Evolutionary conservation across 2,888 invertebrate species (phyloP).

Genomic region (Watsonalla cultraria): DNA sequence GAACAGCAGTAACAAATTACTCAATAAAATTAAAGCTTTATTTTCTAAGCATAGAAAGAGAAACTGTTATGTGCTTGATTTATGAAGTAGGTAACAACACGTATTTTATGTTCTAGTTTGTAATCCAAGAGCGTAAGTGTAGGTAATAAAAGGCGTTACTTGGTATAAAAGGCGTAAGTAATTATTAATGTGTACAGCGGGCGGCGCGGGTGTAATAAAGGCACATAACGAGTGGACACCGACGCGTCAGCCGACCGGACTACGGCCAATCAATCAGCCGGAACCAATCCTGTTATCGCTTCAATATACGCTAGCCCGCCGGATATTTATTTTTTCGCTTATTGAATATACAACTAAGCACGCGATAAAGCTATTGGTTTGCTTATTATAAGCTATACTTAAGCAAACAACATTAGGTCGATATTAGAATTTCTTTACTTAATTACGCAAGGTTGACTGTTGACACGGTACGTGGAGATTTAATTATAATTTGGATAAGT

Average conservation of each 20-base stretch:
- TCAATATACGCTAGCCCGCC: constrained; percentile 9
- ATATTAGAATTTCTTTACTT: neutral
- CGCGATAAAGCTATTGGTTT: neutral
- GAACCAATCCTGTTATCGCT: constrained; percentile 27
- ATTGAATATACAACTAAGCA: neutral
- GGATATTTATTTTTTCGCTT: constrained; percentile 8
- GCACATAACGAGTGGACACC: constrained; percentile 23
- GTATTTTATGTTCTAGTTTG: neutral
- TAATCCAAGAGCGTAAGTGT: constrained; percentile 8
- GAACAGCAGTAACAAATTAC: too few relatives aligned
- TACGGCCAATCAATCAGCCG: constrained; percentile 34
- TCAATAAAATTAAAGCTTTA: too few relatives aligned
- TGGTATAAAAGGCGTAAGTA: constrained; percentile 10
- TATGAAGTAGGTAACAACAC: neutral
- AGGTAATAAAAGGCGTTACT: constrained; percentile 14
- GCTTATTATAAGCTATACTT: neutral
- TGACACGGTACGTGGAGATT: neutral
- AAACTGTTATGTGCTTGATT: neutral
- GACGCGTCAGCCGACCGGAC: constrained; percentile 10
- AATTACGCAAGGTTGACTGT: neutral
- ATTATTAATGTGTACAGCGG: constrained; percentile 19
- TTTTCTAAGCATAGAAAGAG: neutral
- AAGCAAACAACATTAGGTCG: neutral
- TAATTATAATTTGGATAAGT: neutral
- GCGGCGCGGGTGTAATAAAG: constrained; percentile 15